phyloP scores from a whole-genome alignment of 2,888 invertebrate genomes.

The Philopedon plagiatum region DNA sequence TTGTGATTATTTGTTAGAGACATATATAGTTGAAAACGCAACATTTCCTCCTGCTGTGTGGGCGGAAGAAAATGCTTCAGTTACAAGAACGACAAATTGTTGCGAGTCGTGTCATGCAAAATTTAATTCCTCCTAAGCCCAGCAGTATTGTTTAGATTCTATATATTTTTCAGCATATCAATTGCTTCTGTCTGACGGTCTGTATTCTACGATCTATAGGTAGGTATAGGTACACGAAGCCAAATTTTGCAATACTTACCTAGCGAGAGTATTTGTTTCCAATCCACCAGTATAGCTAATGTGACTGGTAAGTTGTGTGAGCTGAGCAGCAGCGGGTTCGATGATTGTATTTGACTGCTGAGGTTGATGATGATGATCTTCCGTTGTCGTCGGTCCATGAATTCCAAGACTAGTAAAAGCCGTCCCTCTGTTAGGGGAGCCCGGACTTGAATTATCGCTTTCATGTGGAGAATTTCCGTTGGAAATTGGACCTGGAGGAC shows the following conservation, averaged over 20 bases:
- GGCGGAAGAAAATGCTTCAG: too few species aligned
- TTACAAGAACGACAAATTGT: too few species aligned
- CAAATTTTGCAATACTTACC: constrained; percentile 40
- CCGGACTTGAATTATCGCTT: constrained; percentile 55
- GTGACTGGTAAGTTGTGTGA: constrained; percentile 66
- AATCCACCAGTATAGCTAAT: constrained; percentile 63
- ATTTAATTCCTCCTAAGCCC: too few species aligned
- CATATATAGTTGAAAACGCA: too few species aligned
- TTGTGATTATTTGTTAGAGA: too few species aligned
- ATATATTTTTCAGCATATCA: too few species aligned
- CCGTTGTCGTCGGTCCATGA: background rate
- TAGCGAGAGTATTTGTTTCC: constrained; percentile 42
- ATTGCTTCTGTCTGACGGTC: too few species aligned
- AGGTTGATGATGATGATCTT: background rate
- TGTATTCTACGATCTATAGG: too few species aligned
- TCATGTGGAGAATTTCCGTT: constrained; percentile 64
- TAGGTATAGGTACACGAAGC: too few species aligned
- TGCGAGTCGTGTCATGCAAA: too few species aligned
- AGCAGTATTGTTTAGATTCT: too few species aligned
- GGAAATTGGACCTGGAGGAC: constrained; percentile 58
- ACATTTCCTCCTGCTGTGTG: too few species aligned
- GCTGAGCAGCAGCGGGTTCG: constrained; percentile 56
- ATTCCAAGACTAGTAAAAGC: constrained; percentile 59
- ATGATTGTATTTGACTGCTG: constrained; percentile 19
- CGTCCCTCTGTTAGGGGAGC: constrained; percentile 50